Evolutionary conservation across 2,888 invertebrate species (phyloP), one percentile per base, ranked within the genome.

Genomic region (Nezara viridula): DNA sequence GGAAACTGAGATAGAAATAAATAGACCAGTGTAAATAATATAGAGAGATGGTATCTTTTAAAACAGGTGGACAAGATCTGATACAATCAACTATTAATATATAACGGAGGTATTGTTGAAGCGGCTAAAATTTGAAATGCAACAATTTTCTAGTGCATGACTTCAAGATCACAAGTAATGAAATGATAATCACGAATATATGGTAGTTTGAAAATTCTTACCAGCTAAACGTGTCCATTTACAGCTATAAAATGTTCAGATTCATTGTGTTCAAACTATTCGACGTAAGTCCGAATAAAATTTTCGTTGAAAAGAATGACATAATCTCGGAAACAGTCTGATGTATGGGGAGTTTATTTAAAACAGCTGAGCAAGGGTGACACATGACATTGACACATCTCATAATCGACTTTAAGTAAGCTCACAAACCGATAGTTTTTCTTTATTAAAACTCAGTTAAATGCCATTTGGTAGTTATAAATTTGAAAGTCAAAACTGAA

Each of bases 221-320:
- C 90, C 90, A 90, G 87, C 90, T 90, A 88, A 90, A 90, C 77
- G 90, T 87, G 89, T 90, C 90, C 90, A 90, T 90, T 86, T 89
- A 90, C 85, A 88, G 77, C 50, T 81, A 88, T 37, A 73, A 40
- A 50, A 88, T 40, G 37, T 88, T 88, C 37, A 50, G 81, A 77
- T 88, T 37, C 88, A 88, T 88, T 47, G 49, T 81, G 85, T 77
- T 50, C 47, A 27, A 44, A 50, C 24, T 47, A 81, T 88, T 55
- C 24, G 77, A 50, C 50, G 52, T 37, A 4, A 47, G 37, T 47
- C 37, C 16, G 50, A 40, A 40, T 37, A 47, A 24, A 88, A 88
- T 73, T 88, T 88, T 52, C 85, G 24, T 32, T 49, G 77, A 50
- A 77, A 77, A 66, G 19, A 88, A 77, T 77, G 88, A 66, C 88